Base-by-base conservation (phyloP, 2,888 invertebrate genomes). In the Eristalis arbustorum region DNA sequence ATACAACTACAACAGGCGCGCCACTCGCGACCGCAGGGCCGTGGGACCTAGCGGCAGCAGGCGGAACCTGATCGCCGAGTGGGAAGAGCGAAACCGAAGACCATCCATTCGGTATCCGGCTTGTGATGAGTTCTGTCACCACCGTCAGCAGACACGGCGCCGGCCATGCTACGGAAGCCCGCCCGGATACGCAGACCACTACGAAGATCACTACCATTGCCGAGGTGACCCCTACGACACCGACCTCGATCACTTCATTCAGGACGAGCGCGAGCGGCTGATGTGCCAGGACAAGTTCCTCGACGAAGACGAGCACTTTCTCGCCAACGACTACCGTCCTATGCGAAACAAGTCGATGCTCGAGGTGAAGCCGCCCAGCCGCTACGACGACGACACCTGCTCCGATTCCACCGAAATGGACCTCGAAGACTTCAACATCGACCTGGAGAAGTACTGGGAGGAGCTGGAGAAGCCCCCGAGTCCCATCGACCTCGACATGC, bases 401-500 rank as follows among this genome's bases (percentile, higher is more conserved):
- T 92, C 92, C 1, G 93, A 93, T 61, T 92, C 93, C 25, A 93
- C 93, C 0, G 92, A 93, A 89, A 91, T 92, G 85, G 93, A 93
- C 66, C 88, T 93, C 59, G 92, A 93, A 83, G 93, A 93, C 79
- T 93, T 93, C 67, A 93, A 93, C 87, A 92, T 93, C 67, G 93
- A 93, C 81, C 89, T 93, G 85, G 92, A 92, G 73, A 93, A 93
- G 88, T 93, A 93, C 88, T 93, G 93, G 92, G 92, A 92, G 63
- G 92, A 93, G 84, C 88, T 93, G 71, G 93, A 93, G 85, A 92
- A 92, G 73, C 92, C 92, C 6, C 92, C 92, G 8, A 92, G 92
- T 75, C 92, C 92, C 81, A 91, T 92, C 34, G 92, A 93, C 84
- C 88, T 92, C 81, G 92, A 92, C 84, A 92, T 92, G 91, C 92